phyloP scores from a whole-genome alignment of 2,113 vertebrate species.

The Clarias gariepinus region DNA sequence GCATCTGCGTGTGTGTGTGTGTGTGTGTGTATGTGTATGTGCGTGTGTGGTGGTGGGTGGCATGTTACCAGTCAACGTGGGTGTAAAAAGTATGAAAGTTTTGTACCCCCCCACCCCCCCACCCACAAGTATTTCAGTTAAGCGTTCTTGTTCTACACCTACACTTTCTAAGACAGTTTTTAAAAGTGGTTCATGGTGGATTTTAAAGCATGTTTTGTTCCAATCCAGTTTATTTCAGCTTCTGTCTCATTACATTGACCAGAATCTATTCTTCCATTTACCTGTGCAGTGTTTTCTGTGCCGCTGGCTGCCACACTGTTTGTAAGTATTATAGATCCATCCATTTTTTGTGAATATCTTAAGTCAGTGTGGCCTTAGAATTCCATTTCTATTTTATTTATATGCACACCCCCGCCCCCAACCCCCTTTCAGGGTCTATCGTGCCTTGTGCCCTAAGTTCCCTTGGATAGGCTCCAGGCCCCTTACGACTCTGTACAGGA shows the following conservation, averaged over 20 bases:
- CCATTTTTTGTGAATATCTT: too few relatives aligned
- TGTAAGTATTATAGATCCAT: too few relatives aligned
- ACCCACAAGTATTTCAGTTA: neutral
- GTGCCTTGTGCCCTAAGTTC: too few relatives aligned
- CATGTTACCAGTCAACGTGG: neutral
- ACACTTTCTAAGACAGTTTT: neutral
- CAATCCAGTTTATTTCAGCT: neutral
- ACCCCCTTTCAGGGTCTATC: too few relatives aligned
- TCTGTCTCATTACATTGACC: neutral
- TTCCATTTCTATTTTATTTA: neutral
- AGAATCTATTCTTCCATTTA: neutral
- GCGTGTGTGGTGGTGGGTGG: neutral
- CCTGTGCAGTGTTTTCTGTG: neutral
- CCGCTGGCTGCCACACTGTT: too few relatives aligned
- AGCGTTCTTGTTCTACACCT: neutral
- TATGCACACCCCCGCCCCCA: too few relatives aligned
- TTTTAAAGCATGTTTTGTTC: neutral
- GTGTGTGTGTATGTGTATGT: neutral
- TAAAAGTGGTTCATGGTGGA: neutral
- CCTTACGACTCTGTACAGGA: too few relatives aligned
- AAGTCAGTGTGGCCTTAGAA: neutral
- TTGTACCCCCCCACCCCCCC: too few relatives aligned
- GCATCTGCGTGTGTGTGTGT: neutral
- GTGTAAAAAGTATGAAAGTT: neutral
- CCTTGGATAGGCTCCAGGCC: too few relatives aligned